Conservation (phyloP, 2,888 invertebrate species). For the Fragum whitleyi region DNA sequence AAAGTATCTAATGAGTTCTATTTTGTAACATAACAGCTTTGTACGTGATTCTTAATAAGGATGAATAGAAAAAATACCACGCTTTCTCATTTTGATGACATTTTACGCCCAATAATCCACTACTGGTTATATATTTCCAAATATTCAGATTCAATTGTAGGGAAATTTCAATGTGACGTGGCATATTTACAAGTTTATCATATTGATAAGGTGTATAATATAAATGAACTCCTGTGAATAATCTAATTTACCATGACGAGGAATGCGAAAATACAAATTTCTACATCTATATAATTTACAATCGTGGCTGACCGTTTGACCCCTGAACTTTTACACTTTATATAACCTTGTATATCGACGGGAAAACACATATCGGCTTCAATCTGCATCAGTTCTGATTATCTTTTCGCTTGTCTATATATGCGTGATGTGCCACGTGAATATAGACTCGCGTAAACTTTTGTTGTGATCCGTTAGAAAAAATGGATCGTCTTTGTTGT, state of each 20-base stretch:
- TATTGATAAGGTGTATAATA: background rate
- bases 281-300: slow-evolving; percentile 19
- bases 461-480: too few species aligned
- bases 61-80: too few species aligned
- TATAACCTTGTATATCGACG: slow-evolving; percentile 26
- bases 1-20: too few species aligned
- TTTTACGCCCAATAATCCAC: too few species aligned
- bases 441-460: too few species aligned
- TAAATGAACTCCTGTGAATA: background rate
- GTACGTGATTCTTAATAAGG: too few species aligned
- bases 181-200: background rate
- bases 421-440: background rate
- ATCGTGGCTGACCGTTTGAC: slow-evolving; percentile 21
- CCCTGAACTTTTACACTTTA: slow-evolving; percentile 33
- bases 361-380: slow-evolving; percentile 10
- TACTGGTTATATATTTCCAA: too few species aligned
- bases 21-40: too few species aligned
- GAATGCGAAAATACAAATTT: slow-evolving; percentile 5
- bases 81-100: too few species aligned
- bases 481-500: too few species aligned
- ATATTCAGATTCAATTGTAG: too few species aligned
- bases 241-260: background rate
- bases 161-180: too few species aligned
- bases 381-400: background rate
- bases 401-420: background rate